phyloP scores from a whole-genome alignment of 2,113 vertebrate genomes.

The Capreolus pygargus region DNA sequence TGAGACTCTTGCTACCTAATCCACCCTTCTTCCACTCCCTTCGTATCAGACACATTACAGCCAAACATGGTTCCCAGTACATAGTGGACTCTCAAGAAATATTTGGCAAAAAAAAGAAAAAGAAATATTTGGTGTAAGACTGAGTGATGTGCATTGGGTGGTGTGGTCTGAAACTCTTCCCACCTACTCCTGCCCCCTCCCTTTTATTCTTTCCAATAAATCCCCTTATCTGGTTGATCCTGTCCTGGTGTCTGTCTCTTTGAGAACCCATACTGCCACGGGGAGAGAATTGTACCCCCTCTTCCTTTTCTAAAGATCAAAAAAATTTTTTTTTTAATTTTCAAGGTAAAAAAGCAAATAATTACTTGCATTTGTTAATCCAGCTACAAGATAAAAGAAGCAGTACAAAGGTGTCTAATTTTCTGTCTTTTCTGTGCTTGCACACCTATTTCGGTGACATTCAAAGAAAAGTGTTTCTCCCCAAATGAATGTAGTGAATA shows the following conservation, averaged over 20 bases:
- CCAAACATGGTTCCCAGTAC: not conserved
- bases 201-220: not conserved
- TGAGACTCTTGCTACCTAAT: not conserved
- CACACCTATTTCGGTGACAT: not conserved
- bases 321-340: not conserved
- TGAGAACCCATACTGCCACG: not conserved
- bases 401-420: not conserved
- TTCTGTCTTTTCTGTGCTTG: not conserved
- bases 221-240: not conserved
- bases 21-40: not conserved
- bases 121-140: not conserved
- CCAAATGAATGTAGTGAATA: not conserved
- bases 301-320: not conserved
- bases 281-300: not conserved
- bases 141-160: not conserved
- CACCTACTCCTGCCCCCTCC: fast-evolving
- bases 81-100: not conserved
- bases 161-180: not conserved
- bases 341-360: constrained; percentile 8
- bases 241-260: not conserved
- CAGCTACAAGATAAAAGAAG: not conserved
- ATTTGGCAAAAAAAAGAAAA: not conserved
- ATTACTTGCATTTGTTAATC: not conserved
- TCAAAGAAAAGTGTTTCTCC: not conserved
- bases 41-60: not conserved